Evolutionary conservation across 2,113 vertebrate genomes (phyloP).

Genomic region (Caranx melampygus): DNA sequence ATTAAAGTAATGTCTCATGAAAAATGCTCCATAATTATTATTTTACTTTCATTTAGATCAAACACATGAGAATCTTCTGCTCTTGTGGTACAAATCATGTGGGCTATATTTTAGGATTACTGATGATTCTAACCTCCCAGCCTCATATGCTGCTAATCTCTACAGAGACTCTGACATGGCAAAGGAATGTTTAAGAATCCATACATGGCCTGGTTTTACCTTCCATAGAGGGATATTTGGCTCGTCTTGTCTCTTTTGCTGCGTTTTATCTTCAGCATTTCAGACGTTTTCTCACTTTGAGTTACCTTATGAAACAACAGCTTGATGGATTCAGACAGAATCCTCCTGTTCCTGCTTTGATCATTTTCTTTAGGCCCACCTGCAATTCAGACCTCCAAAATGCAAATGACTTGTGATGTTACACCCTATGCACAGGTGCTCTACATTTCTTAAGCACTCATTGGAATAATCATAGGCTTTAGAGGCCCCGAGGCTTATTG

Average conservation of each 20-base stretch:
- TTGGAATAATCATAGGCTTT: conserved; percentile 61
- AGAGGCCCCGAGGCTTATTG: conserved; percentile 42
- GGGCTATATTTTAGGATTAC: conserved; percentile 63
- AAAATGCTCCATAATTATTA: conserved; percentile 70
- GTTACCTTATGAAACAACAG: conserved; percentile 29
- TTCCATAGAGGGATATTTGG: conserved; percentile 35
- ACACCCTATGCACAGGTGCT: conserved; percentile 41
- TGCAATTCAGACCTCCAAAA: conserved; percentile 68
- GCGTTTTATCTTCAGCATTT: conserved; percentile 59
- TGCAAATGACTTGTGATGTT: conserved; percentile 67
- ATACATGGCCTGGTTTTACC: conserved; percentile 28
- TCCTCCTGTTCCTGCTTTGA: conserved; percentile 63
- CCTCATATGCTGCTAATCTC: conserved; percentile 54
- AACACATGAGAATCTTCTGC: conserved; percentile 46
- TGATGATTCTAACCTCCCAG: conserved; percentile 42
- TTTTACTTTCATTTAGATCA: conserved; percentile 77
- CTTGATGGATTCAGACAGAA: conserved; percentile 62
- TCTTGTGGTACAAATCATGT: conserved; percentile 56
- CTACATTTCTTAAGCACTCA: conserved; percentile 59
- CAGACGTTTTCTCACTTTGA: conserved; percentile 49
- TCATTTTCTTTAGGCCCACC: conserved; percentile 64
- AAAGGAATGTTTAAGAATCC: conserved; percentile 52
- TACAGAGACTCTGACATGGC: conserved; percentile 46
- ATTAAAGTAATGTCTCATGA: conserved; percentile 70
- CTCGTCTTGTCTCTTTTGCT: conserved; percentile 44